phyloP scores from a whole-genome alignment of 2,888 invertebrate genomes.

The Dryomyza anilis region DNA sequence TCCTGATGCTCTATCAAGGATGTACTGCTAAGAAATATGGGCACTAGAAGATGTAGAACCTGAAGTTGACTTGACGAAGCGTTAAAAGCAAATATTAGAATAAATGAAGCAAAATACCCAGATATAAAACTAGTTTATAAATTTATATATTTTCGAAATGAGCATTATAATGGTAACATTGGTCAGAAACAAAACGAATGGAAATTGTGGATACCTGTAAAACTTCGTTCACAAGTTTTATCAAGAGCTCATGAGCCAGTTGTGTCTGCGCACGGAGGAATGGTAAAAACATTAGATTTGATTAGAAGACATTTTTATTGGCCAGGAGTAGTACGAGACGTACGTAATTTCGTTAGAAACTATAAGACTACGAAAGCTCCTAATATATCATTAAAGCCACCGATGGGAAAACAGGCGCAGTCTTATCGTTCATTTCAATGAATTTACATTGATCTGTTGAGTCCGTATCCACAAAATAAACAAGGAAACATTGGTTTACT shows the following conservation, averaged over 20 bases:
- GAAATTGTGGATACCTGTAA: slow-evolving; percentile 14
- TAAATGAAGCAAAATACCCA: neutral
- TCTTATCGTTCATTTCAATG: slow-evolving; percentile 14
- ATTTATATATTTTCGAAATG: neutral
- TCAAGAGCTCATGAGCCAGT: too few species aligned
- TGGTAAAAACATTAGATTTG: neutral
- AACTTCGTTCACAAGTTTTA: neutral
- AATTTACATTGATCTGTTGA: slow-evolving; percentile 18
- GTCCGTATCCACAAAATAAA: slow-evolving; percentile 16
- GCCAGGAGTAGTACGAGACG: slow-evolving; percentile 8
- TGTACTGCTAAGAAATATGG: slow-evolving; percentile 9
- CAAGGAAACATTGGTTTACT: slow-evolving; percentile 4
- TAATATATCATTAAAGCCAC: neutral
- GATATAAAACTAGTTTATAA: neutral
- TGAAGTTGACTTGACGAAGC: neutral
- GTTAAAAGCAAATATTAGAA: neutral
- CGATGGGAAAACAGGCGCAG: neutral
- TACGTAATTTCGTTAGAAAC: neutral
- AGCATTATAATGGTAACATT: neutral
- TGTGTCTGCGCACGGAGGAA: neutral
- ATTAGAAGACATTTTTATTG: slow-evolving; percentile 17
- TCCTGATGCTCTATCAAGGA: slow-evolving; percentile 37
- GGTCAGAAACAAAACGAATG: neutral
- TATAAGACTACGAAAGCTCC: slow-evolving; percentile 3
- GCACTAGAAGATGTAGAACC: neutral